Percentiles rank a stretch among this genome's conserved stretches.
phyloP scores from a whole-genome alignment of 2,888 invertebrate species.

The Plebejus melissa region DNA sequence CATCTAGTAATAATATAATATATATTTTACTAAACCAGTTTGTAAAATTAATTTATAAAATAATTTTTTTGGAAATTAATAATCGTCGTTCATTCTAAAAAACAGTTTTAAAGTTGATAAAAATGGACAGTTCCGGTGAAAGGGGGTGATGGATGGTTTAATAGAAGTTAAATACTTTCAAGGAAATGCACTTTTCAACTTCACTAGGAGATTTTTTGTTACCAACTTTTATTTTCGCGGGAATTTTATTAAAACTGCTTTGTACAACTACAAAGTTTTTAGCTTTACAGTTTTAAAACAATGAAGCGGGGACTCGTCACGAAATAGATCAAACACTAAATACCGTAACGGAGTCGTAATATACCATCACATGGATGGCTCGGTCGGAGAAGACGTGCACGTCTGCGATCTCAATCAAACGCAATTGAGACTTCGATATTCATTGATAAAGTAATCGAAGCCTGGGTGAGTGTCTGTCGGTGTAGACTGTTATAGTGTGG shows the following conservation, averaged over 20 bases:
- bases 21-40: too few relatives aligned
- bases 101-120: not conserved
- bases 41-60: too few relatives aligned
- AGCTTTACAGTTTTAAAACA: not conserved
- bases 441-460: not conserved
- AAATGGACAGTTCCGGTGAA: conserved; percentile 31
- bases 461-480: not conserved
- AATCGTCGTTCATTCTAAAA: not conserved
- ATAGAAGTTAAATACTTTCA: conserved; percentile 3
- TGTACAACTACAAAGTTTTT: not conserved
- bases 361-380: not conserved
- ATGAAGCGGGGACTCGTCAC: not conserved
- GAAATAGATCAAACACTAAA: not conserved
- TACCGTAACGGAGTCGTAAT: not conserved
- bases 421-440: not conserved
- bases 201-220: not conserved
- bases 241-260: too few relatives aligned
- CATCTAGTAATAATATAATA: too few relatives aligned
- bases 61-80: too few relatives aligned
- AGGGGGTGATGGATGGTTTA: conserved; percentile 1
- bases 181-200: not conserved
- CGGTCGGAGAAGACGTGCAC: not conserved
- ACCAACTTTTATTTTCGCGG: not conserved
- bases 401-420: conserved; percentile 7
- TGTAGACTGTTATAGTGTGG: not conserved